Evolutionary conservation across 2,888 invertebrate species (phyloP).

Genomic region (Synergus gifuensis): DNA sequence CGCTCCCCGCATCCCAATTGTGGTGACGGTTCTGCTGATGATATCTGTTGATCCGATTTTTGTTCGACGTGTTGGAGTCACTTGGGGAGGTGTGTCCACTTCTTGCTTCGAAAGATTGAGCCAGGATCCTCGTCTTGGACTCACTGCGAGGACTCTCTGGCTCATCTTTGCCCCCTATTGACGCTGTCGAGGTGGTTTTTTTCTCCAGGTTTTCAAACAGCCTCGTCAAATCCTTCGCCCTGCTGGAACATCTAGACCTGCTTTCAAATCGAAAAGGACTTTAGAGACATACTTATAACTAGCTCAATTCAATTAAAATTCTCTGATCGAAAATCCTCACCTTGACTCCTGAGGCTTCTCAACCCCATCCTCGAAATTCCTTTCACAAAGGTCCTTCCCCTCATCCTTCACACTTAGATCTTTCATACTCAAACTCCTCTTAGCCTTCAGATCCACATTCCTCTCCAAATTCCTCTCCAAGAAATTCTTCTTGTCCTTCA

Average conservation of each 20-base stretch:
- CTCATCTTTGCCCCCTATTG: slow-evolving; percentile 61
- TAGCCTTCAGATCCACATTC: slow-evolving; percentile 58
- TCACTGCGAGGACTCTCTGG: slow-evolving; percentile 64
- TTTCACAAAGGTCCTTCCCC: slow-evolving; percentile 19
- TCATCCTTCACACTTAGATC: slow-evolving; percentile 63
- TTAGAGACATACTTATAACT: too few species aligned
- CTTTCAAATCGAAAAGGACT: slow-evolving; percentile 46
- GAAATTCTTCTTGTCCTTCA: slow-evolving; percentile 79
- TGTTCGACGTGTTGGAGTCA: slow-evolving; percentile 64
- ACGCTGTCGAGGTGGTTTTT: slow-evolving; percentile 54
- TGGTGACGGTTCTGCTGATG: slow-evolving; percentile 58
- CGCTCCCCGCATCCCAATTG: slow-evolving; percentile 86
- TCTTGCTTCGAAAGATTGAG: slow-evolving; percentile 73
- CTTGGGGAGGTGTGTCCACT: slow-evolving; percentile 73
- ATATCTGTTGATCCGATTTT: slow-evolving; percentile 62
- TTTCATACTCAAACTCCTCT: slow-evolving; percentile 73
- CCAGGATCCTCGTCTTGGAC: slow-evolving; percentile 72
- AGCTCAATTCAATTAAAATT: too few species aligned
- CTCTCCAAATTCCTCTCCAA: slow-evolving; percentile 62
- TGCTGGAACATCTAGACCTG: slow-evolving; percentile 71
- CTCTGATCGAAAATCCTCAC: not conserved
- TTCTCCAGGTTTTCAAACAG: slow-evolving; percentile 73
- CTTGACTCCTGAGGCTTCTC: slow-evolving; percentile 7
- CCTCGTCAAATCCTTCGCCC: slow-evolving; percentile 73
- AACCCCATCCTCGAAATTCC: slow-evolving; percentile 50